Evolutionary conservation across 2,113 vertebrate genomes (phyloP).

Genomic region (Hymenochirus boettgeri): DNA sequence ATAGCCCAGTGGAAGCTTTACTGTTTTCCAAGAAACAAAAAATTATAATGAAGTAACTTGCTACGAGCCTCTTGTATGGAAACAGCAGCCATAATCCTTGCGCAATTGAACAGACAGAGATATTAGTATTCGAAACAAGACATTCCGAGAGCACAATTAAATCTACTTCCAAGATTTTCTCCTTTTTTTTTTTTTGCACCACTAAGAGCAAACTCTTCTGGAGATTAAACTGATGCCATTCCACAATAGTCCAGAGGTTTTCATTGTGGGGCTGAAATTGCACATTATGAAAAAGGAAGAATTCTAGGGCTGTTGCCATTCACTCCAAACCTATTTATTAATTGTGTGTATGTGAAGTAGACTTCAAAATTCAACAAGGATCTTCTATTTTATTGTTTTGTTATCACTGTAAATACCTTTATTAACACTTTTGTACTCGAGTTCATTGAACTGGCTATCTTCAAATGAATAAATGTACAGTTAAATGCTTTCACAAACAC

Average conservation of each 20-base stretch:
- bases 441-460: neutral
- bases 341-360: neutral
- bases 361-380: neutral
- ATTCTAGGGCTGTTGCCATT: neutral
- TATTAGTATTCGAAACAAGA: slow-evolving; percentile 29
- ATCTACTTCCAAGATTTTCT: slow-evolving; percentile 13
- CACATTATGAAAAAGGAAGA: neutral
- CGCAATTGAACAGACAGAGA: slow-evolving; percentile 22
- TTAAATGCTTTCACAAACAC: too few species aligned
- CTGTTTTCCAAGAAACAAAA: slow-evolving; percentile 32
- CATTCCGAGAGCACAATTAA: slow-evolving; percentile 18
- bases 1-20: slow-evolving; percentile 26
- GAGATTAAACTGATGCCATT: neutral
- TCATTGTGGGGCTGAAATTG: neutral
- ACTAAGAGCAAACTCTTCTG: neutral
- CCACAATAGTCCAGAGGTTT: neutral
- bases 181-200: slow-evolving; percentile 2
- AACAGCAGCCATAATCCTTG: slow-evolving; percentile 22
- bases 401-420: slow-evolving; percentile 6
- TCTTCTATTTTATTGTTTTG: neutral
- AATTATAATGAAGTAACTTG: slow-evolving; percentile 32
- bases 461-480: too few species aligned
- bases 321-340: neutral
- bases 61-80: slow-evolving; percentile 25
- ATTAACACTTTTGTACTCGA: neutral